Percentiles rank a stretch among this genome's conserved stretches.
These are phyloP conservation scores for Uloborus plumipes DNA, from an alignment of 2,888 invertebrate genomes.

Conservation along the genomic window DNA sequence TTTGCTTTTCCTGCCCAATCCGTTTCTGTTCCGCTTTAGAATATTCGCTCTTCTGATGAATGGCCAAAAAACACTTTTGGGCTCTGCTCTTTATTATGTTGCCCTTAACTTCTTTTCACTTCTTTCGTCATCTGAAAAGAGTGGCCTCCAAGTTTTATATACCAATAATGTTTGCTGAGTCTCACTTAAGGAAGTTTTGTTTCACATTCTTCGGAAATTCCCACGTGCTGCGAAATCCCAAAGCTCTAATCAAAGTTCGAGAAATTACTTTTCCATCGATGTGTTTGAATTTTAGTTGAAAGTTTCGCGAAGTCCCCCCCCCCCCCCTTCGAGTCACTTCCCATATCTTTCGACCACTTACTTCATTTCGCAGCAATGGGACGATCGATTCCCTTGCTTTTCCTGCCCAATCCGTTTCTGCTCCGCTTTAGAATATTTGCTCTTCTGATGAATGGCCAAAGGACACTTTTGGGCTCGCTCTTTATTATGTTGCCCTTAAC, in stretches of 20 bases:
- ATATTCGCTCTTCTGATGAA: conserved; percentile 55
- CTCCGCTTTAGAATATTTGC: conserved; percentile 52
- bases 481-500: conserved; percentile 16
- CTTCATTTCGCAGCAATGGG: conserved; percentile 21
- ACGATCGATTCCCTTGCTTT: conserved; percentile 33
- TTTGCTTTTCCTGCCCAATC: conserved; percentile 23
- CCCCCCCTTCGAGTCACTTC: too few species aligned
- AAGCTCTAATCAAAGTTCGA: too few species aligned
- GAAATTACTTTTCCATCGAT: too few species aligned
- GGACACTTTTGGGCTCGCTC: conserved; percentile 33
- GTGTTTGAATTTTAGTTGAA: too few species aligned
- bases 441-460: conserved; percentile 49
- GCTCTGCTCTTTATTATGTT: conserved; percentile 7
- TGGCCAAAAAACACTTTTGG: conserved; percentile 41
- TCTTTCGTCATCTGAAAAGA: background rate
- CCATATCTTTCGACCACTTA: too few species aligned
- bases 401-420: conserved; percentile 33
- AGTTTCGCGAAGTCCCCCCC: too few species aligned
- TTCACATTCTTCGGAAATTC: too few species aligned
- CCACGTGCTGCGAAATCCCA: too few species aligned
- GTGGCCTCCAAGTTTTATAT: too few species aligned
- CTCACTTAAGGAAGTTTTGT: too few species aligned
- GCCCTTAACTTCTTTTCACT: conserved; percentile 25
- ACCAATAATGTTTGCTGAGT: too few species aligned
- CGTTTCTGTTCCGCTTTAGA: conserved; percentile 43